Evolutionary conservation across 2,113 vertebrate genomes (phyloP).

Genomic region (Nipponia nippon): DNA sequence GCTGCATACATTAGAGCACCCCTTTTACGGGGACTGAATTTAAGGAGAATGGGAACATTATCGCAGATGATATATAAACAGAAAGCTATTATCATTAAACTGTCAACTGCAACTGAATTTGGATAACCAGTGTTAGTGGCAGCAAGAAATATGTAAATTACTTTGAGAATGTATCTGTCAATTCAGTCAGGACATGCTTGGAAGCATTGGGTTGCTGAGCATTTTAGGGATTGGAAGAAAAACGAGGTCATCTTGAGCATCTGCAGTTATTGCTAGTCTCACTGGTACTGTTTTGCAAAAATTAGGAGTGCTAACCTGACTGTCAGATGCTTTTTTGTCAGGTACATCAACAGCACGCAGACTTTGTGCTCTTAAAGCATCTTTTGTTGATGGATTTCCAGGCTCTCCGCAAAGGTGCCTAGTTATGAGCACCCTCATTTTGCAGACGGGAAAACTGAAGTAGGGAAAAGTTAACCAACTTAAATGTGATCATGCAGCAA

Average conservation of each 20-base stretch:
- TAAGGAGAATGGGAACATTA: conserved; percentile 14
- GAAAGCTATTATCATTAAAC: conserved; percentile 65
- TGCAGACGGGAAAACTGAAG: not conserved
- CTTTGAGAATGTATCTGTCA: not conserved
- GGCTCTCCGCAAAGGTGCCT: not conserved
- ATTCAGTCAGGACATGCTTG: not conserved
- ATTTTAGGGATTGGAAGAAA: not conserved
- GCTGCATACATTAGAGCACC: conserved; percentile 16
- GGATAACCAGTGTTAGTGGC: conserved; percentile 10
- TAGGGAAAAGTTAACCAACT: not conserved
- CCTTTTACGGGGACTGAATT: not conserved
- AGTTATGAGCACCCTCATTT: not conserved
- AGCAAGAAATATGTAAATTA: conserved; percentile 42
- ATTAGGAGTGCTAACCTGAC: not conserved
- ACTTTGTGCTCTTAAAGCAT: not conserved
- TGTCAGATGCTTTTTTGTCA: not conserved
- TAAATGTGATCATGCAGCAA: not conserved
- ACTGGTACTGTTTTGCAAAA: not conserved
- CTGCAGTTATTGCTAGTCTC: not conserved
- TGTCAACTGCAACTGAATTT: conserved; percentile 50
- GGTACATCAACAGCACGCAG: not conserved
- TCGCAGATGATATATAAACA: conserved; percentile 39
- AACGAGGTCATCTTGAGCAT: not conserved
- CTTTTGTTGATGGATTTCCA: not conserved
- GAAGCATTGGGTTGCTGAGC: not conserved